Percentiles rank a stretch among this genome's conserved stretches.
Evolutionary conservation across 2,113 vertebrate genomes (phyloP).

Genomic region (Piaya cayana): DNA sequence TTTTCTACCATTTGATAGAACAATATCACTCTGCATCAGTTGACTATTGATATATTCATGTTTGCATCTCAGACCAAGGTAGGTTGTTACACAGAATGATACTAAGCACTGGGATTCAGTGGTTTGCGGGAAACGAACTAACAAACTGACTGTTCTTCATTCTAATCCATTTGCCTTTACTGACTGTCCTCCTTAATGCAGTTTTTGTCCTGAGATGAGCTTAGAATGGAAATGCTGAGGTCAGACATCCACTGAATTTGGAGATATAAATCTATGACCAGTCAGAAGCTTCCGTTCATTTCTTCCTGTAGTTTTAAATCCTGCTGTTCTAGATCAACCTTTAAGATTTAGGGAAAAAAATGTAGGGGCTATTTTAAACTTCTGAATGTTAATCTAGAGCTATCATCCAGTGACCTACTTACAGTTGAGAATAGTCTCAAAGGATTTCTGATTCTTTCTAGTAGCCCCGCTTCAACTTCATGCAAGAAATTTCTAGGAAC

Average conservation of each 20-base stretch:
- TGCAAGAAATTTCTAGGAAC: not conserved
- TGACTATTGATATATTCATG: not conserved
- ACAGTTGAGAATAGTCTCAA: not conserved
- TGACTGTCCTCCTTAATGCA: not conserved
- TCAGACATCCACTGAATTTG: not conserved
- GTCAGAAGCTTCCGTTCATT: not conserved
- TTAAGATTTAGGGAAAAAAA: not conserved
- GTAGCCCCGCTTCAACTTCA: not conserved
- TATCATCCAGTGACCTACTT: not conserved
- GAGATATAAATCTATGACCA: not conserved
- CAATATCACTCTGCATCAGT: not conserved
- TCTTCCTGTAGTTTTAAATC: not conserved
- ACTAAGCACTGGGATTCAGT: not conserved
- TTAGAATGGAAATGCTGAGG: not conserved
- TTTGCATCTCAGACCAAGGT: not conserved
- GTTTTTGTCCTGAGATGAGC: not conserved
- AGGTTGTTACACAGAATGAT: not conserved
- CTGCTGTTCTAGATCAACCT: not conserved
- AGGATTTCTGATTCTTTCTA: not conserved
- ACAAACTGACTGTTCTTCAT: not conserved
- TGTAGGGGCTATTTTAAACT: not conserved
- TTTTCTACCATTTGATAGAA: not conserved
- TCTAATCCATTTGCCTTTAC: not conserved
- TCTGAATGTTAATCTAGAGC: not conserved
- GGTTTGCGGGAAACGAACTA: not conserved